phyloP scores from a whole-genome alignment of 2,113 vertebrate species.

The Aegotheles bennettii region DNA sequence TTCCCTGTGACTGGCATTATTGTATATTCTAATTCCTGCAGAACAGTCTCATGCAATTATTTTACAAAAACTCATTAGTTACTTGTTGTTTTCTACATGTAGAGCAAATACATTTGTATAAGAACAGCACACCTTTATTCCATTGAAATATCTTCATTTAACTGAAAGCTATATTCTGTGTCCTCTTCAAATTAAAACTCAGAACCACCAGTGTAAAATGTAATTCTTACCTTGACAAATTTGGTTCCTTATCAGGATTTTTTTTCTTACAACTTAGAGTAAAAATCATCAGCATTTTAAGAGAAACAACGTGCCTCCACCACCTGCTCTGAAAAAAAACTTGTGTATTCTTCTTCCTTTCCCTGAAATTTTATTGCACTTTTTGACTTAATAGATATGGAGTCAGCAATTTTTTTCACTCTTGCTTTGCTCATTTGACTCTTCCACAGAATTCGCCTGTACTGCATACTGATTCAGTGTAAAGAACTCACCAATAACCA shows the following conservation, averaged over 20 bases:
- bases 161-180: background rate
- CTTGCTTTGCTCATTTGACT: background rate
- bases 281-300: background rate
- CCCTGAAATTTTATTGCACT: background rate
- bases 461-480: background rate
- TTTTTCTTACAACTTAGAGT: background rate
- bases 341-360: background rate
- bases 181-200: background rate
- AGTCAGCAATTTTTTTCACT: background rate
- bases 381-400: background rate
- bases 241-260: background rate
- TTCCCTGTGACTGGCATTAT: background rate
- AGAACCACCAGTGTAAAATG: background rate
- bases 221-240: background rate
- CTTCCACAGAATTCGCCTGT: background rate
- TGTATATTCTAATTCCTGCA: background rate
- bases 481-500: background rate
- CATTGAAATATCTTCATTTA: background rate
- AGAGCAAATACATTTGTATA: background rate
- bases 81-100: background rate
- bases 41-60: background rate
- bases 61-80: background rate
- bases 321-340: background rate
- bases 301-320: background rate
- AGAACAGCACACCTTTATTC: background rate